Base-by-base conservation (phyloP, 2,797 vertebrate species). In the Phrynocephalus forsythii region DNA sequence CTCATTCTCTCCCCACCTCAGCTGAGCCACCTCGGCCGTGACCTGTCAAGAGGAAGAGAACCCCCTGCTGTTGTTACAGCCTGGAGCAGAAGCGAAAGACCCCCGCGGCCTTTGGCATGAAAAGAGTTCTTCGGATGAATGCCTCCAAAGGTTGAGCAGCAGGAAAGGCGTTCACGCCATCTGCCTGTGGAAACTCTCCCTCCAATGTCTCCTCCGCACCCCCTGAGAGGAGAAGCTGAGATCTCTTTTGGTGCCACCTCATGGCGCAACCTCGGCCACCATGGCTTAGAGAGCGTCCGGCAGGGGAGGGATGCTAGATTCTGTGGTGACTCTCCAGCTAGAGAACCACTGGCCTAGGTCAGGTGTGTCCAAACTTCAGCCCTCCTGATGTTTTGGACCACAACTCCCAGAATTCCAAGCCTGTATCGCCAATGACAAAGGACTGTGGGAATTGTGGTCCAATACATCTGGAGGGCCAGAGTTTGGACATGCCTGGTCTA, bases 21-120 rank as follows among this genome's bases (percentile, higher is more conserved):
- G 48, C 30, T 52, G 28, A 72, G 20, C n/a, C 20, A 9, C 63
- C 10, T 38, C 67, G 30, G 48, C 28, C 22, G 16, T 38, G 60
- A 15, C 83, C 30, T 76, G 72, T 26, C 73, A 66, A n/a, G 72
- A n/a, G 15, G 44, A 48, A 26, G 48, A 44, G 15, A 56, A 56
- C 60, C 20, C 24, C 72, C 72, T 67, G 83, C 73, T 85, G 83
- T 85, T 66, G 56, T 77, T 73, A 85, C 28, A 6, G 83, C 73
- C 72, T 77, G 72, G 18, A n/a, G 56, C 83, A 67, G 83, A n/a
- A 76, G 73, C 56, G 38, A n/a, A 77, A 22, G 11, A 15, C 3
- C 7, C 52, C 9, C 22, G 4, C 13, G 22, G 33, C 56, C 72
- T 66, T 72, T 9, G 18, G 68, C 16, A 2, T 22, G 50, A n/a